A percentile compares a stretch with the other conserved stretches of the same genome.
Evolutionary conservation across 1,140 invertebrate species (phyloP).

Genomic region (Batillaria attramentaria): DNA sequence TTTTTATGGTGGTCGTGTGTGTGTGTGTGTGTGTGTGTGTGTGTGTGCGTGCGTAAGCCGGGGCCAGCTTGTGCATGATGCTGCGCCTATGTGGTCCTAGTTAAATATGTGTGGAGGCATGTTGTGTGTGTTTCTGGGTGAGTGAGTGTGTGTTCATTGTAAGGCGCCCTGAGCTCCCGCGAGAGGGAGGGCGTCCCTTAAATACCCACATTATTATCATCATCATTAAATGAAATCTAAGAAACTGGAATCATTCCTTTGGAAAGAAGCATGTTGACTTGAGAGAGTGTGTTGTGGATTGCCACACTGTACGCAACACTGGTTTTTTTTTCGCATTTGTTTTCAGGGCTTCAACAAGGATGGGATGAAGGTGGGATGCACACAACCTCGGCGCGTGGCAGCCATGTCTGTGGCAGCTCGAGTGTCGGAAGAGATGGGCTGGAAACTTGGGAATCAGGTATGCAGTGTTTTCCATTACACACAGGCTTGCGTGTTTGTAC

Average conservation of each 20-base stretch:
- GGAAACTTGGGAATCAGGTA: constrained; percentile 79
- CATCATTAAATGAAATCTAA: no score
- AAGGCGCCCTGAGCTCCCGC: no score
- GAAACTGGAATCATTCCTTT: no score
- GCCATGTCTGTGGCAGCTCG: constrained; percentile 85
- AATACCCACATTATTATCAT: no score
- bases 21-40: constrained; percentile 20
- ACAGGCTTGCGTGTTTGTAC: no score
- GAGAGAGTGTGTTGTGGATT: background rate
- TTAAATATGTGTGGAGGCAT: no score
- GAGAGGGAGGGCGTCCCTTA: no score
- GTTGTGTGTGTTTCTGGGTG: no score
- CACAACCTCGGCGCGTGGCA: constrained; percentile 85
- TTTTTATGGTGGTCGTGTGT: background rate
- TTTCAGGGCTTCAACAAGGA: constrained; percentile 76
- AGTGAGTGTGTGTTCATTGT: no score
- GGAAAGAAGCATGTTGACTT: no score
- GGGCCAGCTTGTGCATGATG: no score
- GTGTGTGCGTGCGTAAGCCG: background rate
- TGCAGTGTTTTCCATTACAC: constrained; percentile 16
- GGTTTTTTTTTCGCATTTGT: background rate
- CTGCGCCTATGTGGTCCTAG: no score
- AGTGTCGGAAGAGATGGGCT: constrained; percentile 82
- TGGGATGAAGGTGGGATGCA: constrained; percentile 86
- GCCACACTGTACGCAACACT: background rate